phyloP scores from a whole-genome alignment of 2,797 vertebrate genomes.

The Bufotes viridis region DNA sequence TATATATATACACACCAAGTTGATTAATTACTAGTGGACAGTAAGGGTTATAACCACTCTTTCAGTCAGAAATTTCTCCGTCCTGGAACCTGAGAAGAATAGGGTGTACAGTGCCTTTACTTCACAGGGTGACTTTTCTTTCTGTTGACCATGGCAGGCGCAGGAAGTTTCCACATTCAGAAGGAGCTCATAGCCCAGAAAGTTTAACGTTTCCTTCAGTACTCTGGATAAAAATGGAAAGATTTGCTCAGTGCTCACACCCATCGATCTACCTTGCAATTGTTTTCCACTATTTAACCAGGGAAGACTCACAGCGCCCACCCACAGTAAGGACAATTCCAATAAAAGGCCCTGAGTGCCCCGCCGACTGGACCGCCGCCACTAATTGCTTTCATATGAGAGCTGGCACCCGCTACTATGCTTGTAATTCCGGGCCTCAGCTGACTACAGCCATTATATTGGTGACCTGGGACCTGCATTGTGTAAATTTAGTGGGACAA shows the following conservation, averaged over 20 bases:
- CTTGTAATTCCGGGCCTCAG: neutral
- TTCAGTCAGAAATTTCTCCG: neutral
- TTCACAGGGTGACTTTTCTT: neutral
- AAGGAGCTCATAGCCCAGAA: neutral
- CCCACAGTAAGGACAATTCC: conserved; percentile 31
- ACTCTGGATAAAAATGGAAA: conserved; percentile 27
- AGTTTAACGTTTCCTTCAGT: neutral
- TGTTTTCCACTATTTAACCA: conserved; percentile 36
- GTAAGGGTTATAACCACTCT: neutral
- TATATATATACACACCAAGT: no score
- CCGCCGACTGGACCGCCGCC: conserved; percentile 1
- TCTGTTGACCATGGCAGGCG: neutral
- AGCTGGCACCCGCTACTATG: conserved; percentile 10
- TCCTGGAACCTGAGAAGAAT: neutral
- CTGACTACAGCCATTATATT: neutral
- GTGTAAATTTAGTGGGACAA: conserved; percentile 36
- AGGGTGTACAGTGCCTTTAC: neutral
- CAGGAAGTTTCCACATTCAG: conserved; percentile 7
- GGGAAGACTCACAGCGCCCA: conserved; percentile 6
- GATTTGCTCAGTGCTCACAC: neutral
- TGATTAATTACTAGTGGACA: no score
- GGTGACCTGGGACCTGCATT: conserved; percentile 2
- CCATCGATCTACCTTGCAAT: conserved; percentile 3
- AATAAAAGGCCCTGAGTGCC: neutral
- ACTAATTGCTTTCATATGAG: conserved; percentile 52